Evolutionary conservation across 2,888 invertebrate species (phyloP).

Genomic region (Meghimatium bilineatum): DNA sequence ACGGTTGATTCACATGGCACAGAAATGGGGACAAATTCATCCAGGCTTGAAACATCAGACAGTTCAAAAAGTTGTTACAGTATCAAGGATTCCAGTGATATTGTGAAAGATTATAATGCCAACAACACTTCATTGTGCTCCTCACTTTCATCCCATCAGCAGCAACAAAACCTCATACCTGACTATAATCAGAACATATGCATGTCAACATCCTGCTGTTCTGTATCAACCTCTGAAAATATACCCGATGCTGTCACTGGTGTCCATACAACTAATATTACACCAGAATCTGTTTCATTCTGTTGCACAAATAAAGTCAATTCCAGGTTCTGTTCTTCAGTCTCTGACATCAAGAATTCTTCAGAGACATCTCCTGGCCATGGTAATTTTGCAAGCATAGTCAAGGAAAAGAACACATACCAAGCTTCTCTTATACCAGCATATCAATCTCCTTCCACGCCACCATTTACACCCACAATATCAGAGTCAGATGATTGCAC

Average conservation of each 20-base stretch:
- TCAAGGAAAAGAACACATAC: background rate
- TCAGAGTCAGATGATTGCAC: background rate
- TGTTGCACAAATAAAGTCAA: background rate
- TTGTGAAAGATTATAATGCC: conserved; percentile 40
- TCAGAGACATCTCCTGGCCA: conserved; percentile 1
- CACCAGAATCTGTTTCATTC: background rate
- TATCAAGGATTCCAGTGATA: background rate
- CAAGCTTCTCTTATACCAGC: background rate
- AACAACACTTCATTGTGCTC: conserved; percentile 29
- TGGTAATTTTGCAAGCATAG: background rate
- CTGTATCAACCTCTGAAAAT: background rate
- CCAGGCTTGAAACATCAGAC: background rate
- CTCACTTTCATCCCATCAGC: conserved; percentile 15
- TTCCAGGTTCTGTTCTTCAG: background rate
- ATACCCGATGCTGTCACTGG: background rate
- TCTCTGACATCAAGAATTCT: background rate
- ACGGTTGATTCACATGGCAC: background rate
- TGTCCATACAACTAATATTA: background rate
- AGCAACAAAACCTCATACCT: background rate
- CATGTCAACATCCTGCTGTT: background rate
- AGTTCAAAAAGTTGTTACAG: background rate
- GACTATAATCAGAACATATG: conserved; percentile 12
- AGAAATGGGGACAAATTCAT: background rate
- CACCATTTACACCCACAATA: background rate
- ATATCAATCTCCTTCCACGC: background rate